phyloP scores from a whole-genome alignment of 2,797 vertebrate genomes.

The Melanogrammus aeglefinus region DNA sequence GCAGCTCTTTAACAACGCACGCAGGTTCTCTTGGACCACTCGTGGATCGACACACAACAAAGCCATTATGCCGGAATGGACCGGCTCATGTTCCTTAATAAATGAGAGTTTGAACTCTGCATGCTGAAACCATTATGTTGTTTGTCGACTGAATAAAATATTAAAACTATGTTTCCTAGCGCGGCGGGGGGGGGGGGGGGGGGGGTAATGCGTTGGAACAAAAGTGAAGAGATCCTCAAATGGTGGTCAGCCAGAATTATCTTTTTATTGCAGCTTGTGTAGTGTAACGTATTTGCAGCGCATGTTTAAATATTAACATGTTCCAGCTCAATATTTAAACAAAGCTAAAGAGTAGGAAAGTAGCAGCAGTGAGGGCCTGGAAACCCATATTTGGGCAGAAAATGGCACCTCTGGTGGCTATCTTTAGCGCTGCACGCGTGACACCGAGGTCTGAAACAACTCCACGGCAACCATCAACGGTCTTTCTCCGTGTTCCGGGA shows the following conservation, averaged over 20 bases:
- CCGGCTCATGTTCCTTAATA: neutral
- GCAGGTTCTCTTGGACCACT: slow-evolving; percentile 15
- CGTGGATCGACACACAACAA: neutral
- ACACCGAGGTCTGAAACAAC: slow-evolving; percentile 30
- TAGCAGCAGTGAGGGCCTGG: neutral
- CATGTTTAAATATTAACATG: neutral
- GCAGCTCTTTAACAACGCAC: slow-evolving; percentile 27
- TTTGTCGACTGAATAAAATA: neutral
- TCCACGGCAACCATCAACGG: neutral
- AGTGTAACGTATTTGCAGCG: neutral
- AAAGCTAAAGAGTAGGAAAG: neutral
- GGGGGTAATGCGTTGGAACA: neutral
- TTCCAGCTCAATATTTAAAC: neutral
- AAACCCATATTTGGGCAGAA: slow-evolving; percentile 6
- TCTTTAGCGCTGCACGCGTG: slow-evolving; percentile 32
- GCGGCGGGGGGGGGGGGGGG: neutral
- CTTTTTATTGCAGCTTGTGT: neutral
- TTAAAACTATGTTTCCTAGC: neutral
- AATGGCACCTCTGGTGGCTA: neutral
- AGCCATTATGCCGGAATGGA: neutral
- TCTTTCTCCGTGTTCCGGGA: neutral
- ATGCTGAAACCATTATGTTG: neutral
- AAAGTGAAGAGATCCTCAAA: neutral
- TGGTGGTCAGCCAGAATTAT: neutral
- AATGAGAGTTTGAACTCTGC: neutral